phyloP scores from a whole-genome alignment of 2,797 vertebrate genomes.

The Oryzias sinensis region DNA sequence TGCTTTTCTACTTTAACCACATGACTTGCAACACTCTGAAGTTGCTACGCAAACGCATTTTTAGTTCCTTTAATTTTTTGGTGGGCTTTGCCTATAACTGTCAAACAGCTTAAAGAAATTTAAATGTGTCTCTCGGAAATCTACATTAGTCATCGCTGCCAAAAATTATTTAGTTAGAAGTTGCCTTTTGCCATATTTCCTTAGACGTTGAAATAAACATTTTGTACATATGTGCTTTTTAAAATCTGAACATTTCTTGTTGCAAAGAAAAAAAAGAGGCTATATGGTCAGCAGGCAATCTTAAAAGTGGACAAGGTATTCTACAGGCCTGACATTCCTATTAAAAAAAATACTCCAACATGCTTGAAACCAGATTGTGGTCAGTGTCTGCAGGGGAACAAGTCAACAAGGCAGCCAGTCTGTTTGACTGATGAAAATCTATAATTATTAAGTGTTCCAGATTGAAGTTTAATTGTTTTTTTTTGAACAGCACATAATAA shows the following conservation, averaged over 20 bases:
- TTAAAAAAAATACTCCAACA: constrained; percentile 91
- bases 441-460: background rate
- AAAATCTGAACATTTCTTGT: too few relatives aligned
- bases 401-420: constrained; percentile 88
- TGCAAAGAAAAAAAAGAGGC: constrained; percentile 51
- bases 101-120: too few relatives aligned
- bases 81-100: constrained; percentile 58
- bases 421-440: constrained; percentile 14
- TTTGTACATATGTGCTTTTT: too few relatives aligned
- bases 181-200: too few relatives aligned
- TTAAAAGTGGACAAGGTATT: constrained; percentile 83
- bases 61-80: constrained; percentile 80
- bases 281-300: constrained; percentile 73
- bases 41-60: constrained; percentile 83
- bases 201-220: too few relatives aligned
- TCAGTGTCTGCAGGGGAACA: constrained; percentile 87
- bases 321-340: constrained; percentile 85
- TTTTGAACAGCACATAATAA: too few relatives aligned
- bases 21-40: constrained; percentile 87
- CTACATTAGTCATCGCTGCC: too few relatives aligned
- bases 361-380: constrained; percentile 82
- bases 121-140: too few relatives aligned
- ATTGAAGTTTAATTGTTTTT: too few relatives aligned
- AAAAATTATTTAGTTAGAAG: too few relatives aligned
- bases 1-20: constrained; percentile 88